Evolutionary conservation across 2,888 invertebrate genomes (phyloP), one percentile per base, ranked within the genome.

Genomic region (Mycalesis mineus): DNA sequence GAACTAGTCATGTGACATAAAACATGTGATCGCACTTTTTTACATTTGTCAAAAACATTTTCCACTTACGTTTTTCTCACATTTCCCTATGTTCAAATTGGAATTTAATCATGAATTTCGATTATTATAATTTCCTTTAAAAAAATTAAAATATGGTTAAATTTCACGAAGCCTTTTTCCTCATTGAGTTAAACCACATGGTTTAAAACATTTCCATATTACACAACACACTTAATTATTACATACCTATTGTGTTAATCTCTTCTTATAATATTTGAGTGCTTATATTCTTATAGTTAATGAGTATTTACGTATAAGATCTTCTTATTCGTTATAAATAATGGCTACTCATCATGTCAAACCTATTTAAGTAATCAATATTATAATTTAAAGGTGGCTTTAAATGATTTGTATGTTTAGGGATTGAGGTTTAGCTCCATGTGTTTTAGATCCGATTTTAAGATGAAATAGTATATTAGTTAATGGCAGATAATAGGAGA

Each of bases 1-100:
- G 41, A 58, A 64, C 60, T 47, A 70, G 76, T 88, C 88, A 88
- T 84, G 84, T 87, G 88, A 88, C 76, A 65, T 63, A 67, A 72
- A 79, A 82, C 84, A 84, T 84, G 84, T 86, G 84, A 87, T 76
- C 70, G 65, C 64, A 51, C n/a, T n/a, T 58, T 41, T 56, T 58
- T 47, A 39, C 33, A 31, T 17, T 49, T 50, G 40, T 57, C 36
- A 42, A 53, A 57, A 53, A 42, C 17, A 37, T 31, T 17, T 22
- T 42, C 13, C 11, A 13, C 4, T 0, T 14, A 15, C n/a, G 15
- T 7, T 29, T 40, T 29, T 22, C 40, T 29, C 7, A 7, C 14
- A 33, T 33, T 48, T 37, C 7, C n/a, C 7, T n/a, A n/a, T n/a
- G 11, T 53, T 51, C 49, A 39, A 39, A 42, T 45, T 58, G 9